Conservation (phyloP, 2,113 vertebrate species). For the Aspiorhynchus laticeps region DNA sequence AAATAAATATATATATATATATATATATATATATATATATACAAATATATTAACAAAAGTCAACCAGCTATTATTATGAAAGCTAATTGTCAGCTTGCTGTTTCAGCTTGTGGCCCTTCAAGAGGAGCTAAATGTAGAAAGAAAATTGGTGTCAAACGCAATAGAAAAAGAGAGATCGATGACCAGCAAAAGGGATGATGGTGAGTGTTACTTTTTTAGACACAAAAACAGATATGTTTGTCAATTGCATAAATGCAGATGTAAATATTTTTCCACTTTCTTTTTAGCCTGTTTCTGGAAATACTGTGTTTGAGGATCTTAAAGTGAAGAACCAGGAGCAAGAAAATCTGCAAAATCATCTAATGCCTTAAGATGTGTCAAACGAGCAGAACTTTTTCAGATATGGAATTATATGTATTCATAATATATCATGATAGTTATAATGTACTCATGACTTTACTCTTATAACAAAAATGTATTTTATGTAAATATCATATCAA, state of each 20-base stretch:
- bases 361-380: constrained; percentile 65
- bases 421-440: constrained; percentile 2
- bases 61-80: background rate
- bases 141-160: constrained; percentile 63
- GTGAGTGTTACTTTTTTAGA: constrained; percentile 56
- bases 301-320: constrained; percentile 74
- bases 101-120: constrained; percentile 67
- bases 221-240: background rate
- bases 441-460: background rate
- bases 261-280: background rate
- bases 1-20: too few species aligned
- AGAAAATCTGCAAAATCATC: constrained; percentile 3
- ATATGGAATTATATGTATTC: constrained; percentile 3
- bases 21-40: background rate
- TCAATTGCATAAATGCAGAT: background rate
- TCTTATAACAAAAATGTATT: background rate
- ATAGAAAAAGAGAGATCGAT: constrained; percentile 63
- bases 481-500: constrained; percentile 3
- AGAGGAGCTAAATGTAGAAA: constrained; percentile 69
- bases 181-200: constrained; percentile 70
- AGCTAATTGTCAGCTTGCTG: background rate
- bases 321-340: background rate
- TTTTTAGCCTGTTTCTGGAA: constrained; percentile 77
- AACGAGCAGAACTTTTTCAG: background rate
- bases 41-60: too few species aligned